phyloP scores from a whole-genome alignment of 2,113 vertebrate genomes.

The Tympanuchus pallidicinctus region DNA sequence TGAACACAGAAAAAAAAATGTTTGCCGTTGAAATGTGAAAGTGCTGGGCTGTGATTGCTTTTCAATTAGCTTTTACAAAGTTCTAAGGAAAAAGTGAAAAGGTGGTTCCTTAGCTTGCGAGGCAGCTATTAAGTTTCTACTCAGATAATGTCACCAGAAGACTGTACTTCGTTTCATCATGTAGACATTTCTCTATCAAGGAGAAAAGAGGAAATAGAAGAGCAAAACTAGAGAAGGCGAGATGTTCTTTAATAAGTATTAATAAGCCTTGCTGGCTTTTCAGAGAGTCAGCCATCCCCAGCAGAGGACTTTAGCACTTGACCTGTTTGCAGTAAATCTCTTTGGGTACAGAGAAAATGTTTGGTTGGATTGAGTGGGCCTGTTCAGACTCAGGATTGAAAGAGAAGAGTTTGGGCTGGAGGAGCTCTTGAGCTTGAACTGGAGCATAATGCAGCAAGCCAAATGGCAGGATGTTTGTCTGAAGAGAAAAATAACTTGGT shows the following conservation, averaged over 20 bases:
- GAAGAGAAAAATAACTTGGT: not conserved
- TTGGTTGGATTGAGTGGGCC: not conserved
- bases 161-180: not conserved
- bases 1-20: not conserved
- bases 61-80: conserved; percentile 41
- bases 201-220: conserved; percentile 2
- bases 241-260: conserved; percentile 1
- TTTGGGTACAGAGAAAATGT: not conserved
- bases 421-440: not conserved
- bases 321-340: not conserved
- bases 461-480: not conserved
- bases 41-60: not conserved
- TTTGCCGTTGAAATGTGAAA: conserved; percentile 20
- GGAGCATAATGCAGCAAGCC: not conserved
- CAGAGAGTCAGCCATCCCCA: not conserved
- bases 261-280: not conserved
- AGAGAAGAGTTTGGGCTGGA: not conserved
- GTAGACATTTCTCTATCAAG: not conserved
- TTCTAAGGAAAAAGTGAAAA: not conserved
- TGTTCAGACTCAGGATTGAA: not conserved
- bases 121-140: not conserved
- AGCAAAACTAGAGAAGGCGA: not conserved
- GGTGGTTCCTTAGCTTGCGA: not conserved
- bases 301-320: not conserved
- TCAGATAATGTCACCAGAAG: not conserved